A percentile compares a stretch with the other conserved stretches of the same genome.
phyloP scores from a whole-genome alignment of 2,797 vertebrate species.

The Graptemys geographica region DNA sequence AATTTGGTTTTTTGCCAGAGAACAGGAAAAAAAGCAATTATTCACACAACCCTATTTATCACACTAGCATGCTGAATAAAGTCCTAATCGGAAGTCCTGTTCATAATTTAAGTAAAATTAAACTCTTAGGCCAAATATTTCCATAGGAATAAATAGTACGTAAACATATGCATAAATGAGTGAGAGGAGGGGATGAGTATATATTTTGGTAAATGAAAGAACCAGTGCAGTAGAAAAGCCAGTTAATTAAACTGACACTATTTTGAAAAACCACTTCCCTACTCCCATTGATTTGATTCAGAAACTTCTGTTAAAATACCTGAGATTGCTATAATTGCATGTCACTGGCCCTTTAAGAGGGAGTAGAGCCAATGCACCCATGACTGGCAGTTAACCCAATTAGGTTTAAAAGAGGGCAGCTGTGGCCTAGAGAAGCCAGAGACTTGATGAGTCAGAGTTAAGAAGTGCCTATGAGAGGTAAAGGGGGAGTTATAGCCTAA shows the following conservation, averaged over 20 bases:
- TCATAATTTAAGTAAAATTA: neutral
- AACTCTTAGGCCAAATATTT: neutral
- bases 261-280: neutral
- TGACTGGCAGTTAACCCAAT: neutral
- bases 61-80: neutral
- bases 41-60: neutral
- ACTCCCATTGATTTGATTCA: neutral
- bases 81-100: neutral
- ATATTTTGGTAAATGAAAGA: neutral
- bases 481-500: neutral
- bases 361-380: neutral
- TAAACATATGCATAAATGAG: neutral
- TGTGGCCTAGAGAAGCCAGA: neutral
- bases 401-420: neutral
- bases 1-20: neutral
- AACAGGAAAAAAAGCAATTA: neutral
- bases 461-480: neutral
- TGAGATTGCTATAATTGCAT: neutral
- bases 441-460: no score
- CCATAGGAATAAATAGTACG: no score
- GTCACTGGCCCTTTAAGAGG: neutral
- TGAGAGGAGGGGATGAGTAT: neutral
- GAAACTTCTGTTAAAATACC: neutral
- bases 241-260: neutral
- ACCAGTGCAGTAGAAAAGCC: neutral